Evolutionary conservation across 2,888 invertebrate species (phyloP).

Genomic region (Metalampra italica): DNA sequence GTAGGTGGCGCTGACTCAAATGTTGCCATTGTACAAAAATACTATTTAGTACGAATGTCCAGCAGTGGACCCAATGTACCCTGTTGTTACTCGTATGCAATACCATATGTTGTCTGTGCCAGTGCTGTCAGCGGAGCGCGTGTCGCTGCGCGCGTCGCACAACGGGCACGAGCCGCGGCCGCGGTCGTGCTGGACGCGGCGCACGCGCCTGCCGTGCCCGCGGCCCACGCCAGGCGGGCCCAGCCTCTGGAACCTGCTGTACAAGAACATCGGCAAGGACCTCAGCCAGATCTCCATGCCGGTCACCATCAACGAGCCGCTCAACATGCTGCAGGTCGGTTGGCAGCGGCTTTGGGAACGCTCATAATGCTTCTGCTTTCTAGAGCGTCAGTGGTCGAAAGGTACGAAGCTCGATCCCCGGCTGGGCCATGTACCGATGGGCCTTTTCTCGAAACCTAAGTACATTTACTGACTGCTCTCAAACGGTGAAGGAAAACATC

Average conservation of each 20-base stretch:
- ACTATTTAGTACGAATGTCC: too few species aligned
- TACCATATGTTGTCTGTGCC: background rate
- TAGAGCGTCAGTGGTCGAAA: too few species aligned
- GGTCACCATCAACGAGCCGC: slow-evolving; percentile 90
- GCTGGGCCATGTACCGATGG: too few species aligned
- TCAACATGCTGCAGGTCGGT: slow-evolving; percentile 86
- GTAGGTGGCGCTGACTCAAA: too few species aligned
- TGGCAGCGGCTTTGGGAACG: background rate
- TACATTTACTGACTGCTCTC: too few species aligned
- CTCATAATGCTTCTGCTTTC: too few species aligned
- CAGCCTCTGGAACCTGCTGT: slow-evolving; percentile 87
- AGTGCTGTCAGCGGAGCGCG: slow-evolving; percentile 50
- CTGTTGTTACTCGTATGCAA: background rate
- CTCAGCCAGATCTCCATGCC: slow-evolving; percentile 92
- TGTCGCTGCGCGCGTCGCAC: slow-evolving; percentile 33
- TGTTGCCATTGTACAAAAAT: too few species aligned
- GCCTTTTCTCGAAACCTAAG: too few species aligned
- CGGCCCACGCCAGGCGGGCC: slow-evolving; percentile 87
- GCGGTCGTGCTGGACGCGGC: slow-evolving; percentile 57
- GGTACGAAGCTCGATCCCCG: too few species aligned
- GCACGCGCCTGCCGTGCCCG: slow-evolving; percentile 84
- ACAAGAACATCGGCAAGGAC: slow-evolving; percentile 92
- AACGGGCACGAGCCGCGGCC: slow-evolving; percentile 21
- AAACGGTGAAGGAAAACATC: too few species aligned
- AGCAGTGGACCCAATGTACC: background rate